Base-by-base conservation (phyloP, 1,140 invertebrate species). In the Brachionus plicatilis region DNA sequence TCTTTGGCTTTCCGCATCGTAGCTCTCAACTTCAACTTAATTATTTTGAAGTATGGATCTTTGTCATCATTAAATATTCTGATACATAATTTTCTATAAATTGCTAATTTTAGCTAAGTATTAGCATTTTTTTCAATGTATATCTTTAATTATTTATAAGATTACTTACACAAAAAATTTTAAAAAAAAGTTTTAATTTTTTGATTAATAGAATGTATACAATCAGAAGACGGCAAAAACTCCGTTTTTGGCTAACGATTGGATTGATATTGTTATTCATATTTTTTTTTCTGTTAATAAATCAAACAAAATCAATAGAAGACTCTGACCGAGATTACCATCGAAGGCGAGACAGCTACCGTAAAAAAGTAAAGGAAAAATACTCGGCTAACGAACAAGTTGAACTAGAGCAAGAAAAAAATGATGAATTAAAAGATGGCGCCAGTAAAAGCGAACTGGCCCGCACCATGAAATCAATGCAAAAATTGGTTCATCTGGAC, bases 401-500 rank as follows among this genome's bases (percentile, higher is more conserved):
- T 43, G 9, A 20, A 43, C 12, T 17, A 17, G 17, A 29, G 24
- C 24, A 29, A 11, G 43, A 76, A 24, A 27, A 47, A 24, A 50
- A 47, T 47, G 2, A 24, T 3, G 41, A 27, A 29, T 50, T 50
- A 47, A 76, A 9, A 76, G 47, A 47, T 76, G 47, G 5, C 12
- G 24, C 72, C 12, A 76, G 43, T 27, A 76, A 24, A 47, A 76
- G 72, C 20, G 72, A 76, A 50, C 27, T 76, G 24, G 17, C 43
- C 3, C 41, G 45, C 2, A 76, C 72, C 1, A 76, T 76, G 72
- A 76, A 76, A 50, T 50, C 41, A 76, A 20, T 76, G 72, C 72
- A 76, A 4, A 76, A 76, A 50, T 47, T 82, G 53, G 27, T 97
- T 0, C 95, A 97, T 89, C 89, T 97, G 1, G 95, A 97, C 90